These are phyloP conservation scores for Caretta caretta DNA, from an alignment of 2,113 vertebrate species.

Conservation along the genomic window DNA sequence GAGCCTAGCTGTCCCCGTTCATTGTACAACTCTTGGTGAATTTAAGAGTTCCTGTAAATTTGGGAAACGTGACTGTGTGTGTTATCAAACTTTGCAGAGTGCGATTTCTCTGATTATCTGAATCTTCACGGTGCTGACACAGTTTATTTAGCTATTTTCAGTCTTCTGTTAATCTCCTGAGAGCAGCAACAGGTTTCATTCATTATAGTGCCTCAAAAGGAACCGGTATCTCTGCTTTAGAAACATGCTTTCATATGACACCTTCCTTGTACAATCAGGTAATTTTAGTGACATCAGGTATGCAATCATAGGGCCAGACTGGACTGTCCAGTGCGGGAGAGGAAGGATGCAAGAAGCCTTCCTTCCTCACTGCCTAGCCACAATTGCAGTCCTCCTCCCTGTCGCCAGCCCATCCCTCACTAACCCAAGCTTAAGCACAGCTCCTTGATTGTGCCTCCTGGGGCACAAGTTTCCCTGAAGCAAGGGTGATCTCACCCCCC, in stretches of 20 bases:
- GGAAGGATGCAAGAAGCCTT: background rate
- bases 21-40: background rate
- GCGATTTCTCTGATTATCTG: background rate
- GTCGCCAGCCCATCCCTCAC: background rate
- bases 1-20: too few species aligned
- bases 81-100: background rate
- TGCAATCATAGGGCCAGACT: accelerated
- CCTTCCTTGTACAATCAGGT: background rate
- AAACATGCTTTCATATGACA: background rate
- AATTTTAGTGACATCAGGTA: accelerated
- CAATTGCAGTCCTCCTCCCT: background rate
- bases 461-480: background rate
- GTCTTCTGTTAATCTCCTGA: conserved; percentile 55
- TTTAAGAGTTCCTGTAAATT: background rate
- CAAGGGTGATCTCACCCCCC: background rate
- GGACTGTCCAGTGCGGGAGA: background rate
- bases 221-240: background rate
- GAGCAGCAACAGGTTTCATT: conserved; percentile 40
- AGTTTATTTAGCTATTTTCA: conserved; percentile 51
- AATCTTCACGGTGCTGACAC: background rate
- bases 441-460: accelerated
- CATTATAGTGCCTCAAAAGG: conserved; percentile 21
- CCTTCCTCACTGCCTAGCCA: background rate
- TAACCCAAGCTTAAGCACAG: background rate
- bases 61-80: background rate